phyloP scores from a whole-genome alignment of 2,797 vertebrate genomes.

The Echeneis naucrates region DNA sequence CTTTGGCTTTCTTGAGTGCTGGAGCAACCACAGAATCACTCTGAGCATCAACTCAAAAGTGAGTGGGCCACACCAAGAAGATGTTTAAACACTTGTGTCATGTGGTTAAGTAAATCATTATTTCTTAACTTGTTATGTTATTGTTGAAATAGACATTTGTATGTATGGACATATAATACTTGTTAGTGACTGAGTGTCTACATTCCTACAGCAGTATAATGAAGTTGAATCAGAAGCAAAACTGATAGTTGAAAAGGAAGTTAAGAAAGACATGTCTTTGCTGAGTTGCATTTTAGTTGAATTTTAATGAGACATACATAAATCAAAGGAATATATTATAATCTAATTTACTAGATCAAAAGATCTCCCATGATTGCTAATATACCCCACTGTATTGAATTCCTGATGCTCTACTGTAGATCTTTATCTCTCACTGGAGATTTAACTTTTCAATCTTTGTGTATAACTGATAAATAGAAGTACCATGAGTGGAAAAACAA shows the following conservation, averaged over 20 bases:
- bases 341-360: constrained; percentile 86
- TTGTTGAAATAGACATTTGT: constrained; percentile 19
- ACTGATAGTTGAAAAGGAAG: constrained; percentile 57
- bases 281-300: constrained; percentile 80
- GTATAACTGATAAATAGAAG: constrained; percentile 52
- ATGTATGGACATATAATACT: not conserved
- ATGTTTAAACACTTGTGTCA: constrained; percentile 12
- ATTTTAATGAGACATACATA: constrained; percentile 80
- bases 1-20: constrained; percentile 62
- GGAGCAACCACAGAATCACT: constrained; percentile 67
- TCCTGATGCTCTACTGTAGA: constrained; percentile 73
- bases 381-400: constrained; percentile 79
- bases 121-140: constrained; percentile 28
- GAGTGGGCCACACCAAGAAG: constrained; percentile 13
- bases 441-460: constrained; percentile 61
- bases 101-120: constrained; percentile 52
- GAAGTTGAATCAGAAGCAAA: constrained; percentile 45
- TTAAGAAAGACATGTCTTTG: constrained; percentile 81
- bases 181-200: not conserved
- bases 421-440: constrained; percentile 73
- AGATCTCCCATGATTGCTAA: constrained; percentile 81
- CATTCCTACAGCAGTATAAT: constrained; percentile 11
- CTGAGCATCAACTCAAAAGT: constrained; percentile 43
- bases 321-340: constrained; percentile 87
- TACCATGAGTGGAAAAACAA: constrained; percentile 63